Percentiles rank a stretch among this genome's conserved stretches.
phyloP scores from a whole-genome alignment of 2,888 invertebrate species.

The Meiosimyza platycephala region DNA sequence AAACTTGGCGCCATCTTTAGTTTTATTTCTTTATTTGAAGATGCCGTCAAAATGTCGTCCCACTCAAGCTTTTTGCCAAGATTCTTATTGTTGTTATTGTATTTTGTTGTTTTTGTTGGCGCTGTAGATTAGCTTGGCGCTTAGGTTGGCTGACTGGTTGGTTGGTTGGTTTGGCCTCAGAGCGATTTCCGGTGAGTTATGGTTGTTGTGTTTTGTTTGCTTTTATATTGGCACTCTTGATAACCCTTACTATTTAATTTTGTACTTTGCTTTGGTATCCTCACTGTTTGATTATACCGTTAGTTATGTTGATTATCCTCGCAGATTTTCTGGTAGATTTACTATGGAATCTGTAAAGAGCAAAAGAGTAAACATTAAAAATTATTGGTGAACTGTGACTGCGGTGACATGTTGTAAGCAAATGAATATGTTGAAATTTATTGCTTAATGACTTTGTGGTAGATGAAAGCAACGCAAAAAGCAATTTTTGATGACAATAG shows the following conservation, averaged over 20 bases:
- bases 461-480: too few species aligned
- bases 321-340: slow-evolving; percentile 1
- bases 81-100: slow-evolving; percentile 4
- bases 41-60: slow-evolving; percentile 7
- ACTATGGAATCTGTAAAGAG: not conserved
- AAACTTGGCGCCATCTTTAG: slow-evolving; percentile 14
- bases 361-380: not conserved
- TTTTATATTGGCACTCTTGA: too few species aligned
- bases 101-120: slow-evolving; percentile 3
- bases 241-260: not conserved
- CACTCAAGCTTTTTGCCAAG: not conserved
- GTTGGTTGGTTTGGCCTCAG: too few species aligned
- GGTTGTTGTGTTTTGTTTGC: too few species aligned
- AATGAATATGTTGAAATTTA: too few species aligned
- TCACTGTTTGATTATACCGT: slow-evolving; percentile 15
- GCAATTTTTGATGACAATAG: too few species aligned
- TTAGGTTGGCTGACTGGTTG: too few species aligned
- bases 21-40: slow-evolving; percentile 2
- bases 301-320: slow-evolving; percentile 15
- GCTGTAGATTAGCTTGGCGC: too few species aligned
- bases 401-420: not conserved
- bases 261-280: not conserved
- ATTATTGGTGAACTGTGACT: not conserved
- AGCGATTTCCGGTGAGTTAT: too few species aligned
- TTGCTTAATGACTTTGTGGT: too few species aligned